These are phyloP conservation scores for Otus sunia DNA, from an alignment of 2,113 vertebrate genomes.

Conservation along the genomic window DNA sequence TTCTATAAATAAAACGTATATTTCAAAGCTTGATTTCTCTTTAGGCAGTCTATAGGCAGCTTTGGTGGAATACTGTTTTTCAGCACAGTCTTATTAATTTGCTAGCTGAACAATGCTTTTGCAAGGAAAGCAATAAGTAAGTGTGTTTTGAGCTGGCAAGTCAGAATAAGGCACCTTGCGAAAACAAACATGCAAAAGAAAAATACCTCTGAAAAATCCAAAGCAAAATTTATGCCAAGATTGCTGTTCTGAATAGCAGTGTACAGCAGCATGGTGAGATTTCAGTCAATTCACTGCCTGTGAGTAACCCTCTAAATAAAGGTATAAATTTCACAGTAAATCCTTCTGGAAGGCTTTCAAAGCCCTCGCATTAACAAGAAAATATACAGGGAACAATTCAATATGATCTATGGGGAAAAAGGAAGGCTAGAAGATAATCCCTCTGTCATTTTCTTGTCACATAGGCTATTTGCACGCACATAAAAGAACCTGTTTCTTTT, in stretches of 20 bases:
- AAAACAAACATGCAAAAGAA: not conserved
- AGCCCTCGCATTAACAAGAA: not conserved
- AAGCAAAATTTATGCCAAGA: not conserved
- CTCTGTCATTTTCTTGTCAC: not conserved
- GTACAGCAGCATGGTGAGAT: not conserved
- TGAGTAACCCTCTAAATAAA: not conserved
- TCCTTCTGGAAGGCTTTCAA: not conserved
- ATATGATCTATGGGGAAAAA: not conserved
- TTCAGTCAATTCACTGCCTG: not conserved
- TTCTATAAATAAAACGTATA: conserved; percentile 9
- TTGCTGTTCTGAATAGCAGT: not conserved
- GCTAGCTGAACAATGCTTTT: not conserved
- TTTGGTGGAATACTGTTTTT: not conserved
- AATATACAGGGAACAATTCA: not conserved
- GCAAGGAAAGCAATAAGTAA: not conserved
- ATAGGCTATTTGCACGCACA: not conserved
- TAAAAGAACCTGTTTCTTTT: not conserved
- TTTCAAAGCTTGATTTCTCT: not conserved
- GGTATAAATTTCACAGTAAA: conserved; percentile 18
- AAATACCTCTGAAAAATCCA: not conserved
- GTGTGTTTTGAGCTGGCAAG: not conserved
- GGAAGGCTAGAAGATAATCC: not conserved
- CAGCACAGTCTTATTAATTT: not conserved
- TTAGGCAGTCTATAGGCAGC: not conserved
- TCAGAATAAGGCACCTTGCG: not conserved